Evolutionary conservation across 2,888 invertebrate species (phyloP).

Genomic region (Biston stratarius): DNA sequence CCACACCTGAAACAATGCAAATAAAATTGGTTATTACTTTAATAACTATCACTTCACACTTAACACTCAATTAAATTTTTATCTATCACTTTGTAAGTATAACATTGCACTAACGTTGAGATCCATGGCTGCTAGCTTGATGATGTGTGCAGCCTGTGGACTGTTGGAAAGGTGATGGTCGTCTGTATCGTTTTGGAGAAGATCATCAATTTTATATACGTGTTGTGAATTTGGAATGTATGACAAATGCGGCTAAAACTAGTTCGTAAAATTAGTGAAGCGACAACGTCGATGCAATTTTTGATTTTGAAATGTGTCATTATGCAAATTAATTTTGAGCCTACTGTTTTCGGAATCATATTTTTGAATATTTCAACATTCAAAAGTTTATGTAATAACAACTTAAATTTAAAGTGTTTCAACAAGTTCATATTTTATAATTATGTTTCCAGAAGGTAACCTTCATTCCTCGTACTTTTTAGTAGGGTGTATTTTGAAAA

Average conservation of each 20-base stretch:
- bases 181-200: slow-evolving; percentile 59
- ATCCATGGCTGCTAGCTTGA: slow-evolving; percentile 59
- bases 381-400: neutral
- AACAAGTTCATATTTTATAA: no score
- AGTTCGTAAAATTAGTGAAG: slow-evolving; percentile 50
- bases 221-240: slow-evolving; percentile 58
- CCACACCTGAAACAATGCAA: slow-evolving; percentile 61
- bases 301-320: slow-evolving; percentile 35
- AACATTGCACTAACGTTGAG: slow-evolving; percentile 56
- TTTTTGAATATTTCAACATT: slow-evolving; percentile 26
- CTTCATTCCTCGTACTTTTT: no score
- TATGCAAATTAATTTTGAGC: slow-evolving; percentile 44
- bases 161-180: slow-evolving; percentile 51
- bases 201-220: slow-evolving; percentile 70
- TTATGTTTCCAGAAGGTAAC: no score
- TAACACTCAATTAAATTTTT: slow-evolving; percentile 4
- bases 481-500: no score
- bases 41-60: slow-evolving; percentile 7
- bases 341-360: slow-evolving; percentile 22
- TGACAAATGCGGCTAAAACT: slow-evolving; percentile 55
- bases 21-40: slow-evolving; percentile 11
- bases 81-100: neutral
- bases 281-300: slow-evolving; percentile 46
- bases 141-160: slow-evolving; percentile 52
- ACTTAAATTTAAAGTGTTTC: neutral